A percentile compares a stretch with the other conserved stretches of the same genome.
Evolutionary conservation across 2,113 vertebrate species (phyloP).

Genomic region (Chlamydotis undulata): DNA sequence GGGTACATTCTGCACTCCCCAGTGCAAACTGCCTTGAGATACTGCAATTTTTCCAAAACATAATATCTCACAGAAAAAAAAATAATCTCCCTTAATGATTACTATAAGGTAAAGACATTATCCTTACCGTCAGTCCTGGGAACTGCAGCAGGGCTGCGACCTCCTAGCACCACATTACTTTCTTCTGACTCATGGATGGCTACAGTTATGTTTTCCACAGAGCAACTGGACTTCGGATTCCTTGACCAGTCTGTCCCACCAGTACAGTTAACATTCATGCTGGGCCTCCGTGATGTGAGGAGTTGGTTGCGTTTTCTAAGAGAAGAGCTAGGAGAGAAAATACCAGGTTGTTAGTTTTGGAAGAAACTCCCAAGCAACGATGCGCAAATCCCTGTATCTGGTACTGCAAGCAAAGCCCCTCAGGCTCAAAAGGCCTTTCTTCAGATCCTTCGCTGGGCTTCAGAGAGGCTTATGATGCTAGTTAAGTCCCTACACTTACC

Average conservation of each 20-base stretch:
- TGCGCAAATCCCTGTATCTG: not conserved
- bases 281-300: slow-evolving; percentile 34
- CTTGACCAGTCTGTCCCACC: slow-evolving; percentile 52
- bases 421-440: not conserved
- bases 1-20: not conserved
- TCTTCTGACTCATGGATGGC: slow-evolving; percentile 54
- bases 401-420: not conserved
- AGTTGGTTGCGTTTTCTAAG: slow-evolving; percentile 28
- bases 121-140: slow-evolving; percentile 69
- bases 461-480: not conserved
- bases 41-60: not conserved
- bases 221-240: slow-evolving; percentile 45
- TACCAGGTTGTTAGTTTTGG: not conserved
- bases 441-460: not conserved
- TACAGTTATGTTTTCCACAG: slow-evolving; percentile 32
- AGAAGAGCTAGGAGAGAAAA: slow-evolving; percentile 55
- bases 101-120: not conserved
- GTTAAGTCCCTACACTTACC: not conserved
- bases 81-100: not conserved
- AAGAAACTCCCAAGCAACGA: not conserved
- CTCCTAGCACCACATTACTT: slow-evolving; percentile 15
- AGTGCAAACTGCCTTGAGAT: not conserved
- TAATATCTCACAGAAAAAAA: not conserved
- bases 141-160: slow-evolving; percentile 30
- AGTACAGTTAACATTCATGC: slow-evolving; percentile 67